Conservation (phyloP, 2,113 vertebrate species). For the Butorides virescens region DNA sequence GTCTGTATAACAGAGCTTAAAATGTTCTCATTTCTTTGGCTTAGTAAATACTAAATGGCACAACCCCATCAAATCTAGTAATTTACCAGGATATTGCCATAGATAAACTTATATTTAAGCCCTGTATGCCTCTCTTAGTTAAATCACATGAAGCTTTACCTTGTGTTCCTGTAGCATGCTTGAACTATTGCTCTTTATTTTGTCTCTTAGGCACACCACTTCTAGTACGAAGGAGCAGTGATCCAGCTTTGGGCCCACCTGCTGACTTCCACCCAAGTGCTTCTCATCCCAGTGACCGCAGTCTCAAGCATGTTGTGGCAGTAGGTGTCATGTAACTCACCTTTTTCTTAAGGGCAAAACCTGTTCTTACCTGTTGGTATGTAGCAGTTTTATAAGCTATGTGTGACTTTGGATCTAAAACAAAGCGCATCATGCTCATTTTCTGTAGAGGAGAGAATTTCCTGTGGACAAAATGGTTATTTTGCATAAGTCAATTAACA, state of each 20-base stretch:
- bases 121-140: not conserved
- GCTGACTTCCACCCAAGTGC: constrained; percentile 72
- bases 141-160: not conserved
- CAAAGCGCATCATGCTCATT: not conserved
- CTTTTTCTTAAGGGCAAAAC: not conserved
- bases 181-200: constrained; percentile 29
- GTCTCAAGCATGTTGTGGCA: constrained; percentile 62
- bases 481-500: not conserved
- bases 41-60: not conserved
- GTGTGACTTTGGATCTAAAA: not conserved
- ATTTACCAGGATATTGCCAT: not conserved
- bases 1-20: not conserved
- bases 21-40: not conserved
- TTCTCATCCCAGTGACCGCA: constrained; percentile 68
- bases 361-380: not conserved
- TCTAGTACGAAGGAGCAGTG: constrained; percentile 94
- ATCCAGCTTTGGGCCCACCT: constrained; percentile 80
- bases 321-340: constrained; percentile 69
- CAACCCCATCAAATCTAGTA: not conserved
- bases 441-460: not conserved
- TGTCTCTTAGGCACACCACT: constrained; percentile 86
- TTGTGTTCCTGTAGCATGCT: not conserved
- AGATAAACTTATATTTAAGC: not conserved
- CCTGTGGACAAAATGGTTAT: not conserved
- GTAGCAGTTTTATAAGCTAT: not conserved